These are phyloP conservation scores for Sphecodes monilicornis DNA, from an alignment of 2,888 invertebrate genomes.

Conservation along the genomic window DNA sequence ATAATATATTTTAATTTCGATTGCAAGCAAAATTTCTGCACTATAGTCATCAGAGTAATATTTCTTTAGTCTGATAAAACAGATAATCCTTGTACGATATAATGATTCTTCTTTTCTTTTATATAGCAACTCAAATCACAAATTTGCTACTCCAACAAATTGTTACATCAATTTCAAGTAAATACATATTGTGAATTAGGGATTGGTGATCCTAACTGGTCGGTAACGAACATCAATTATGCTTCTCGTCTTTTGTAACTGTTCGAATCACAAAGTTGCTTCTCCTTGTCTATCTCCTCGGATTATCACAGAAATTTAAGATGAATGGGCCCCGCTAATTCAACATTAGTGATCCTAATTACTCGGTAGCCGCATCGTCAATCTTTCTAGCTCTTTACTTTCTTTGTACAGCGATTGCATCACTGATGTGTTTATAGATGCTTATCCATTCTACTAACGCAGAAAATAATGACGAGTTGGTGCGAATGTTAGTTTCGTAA, in stretches of 20 bases:
- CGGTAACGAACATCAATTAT: too few relatives aligned
- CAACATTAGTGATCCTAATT: not conserved
- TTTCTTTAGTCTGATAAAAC: too few relatives aligned
- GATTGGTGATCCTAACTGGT: too few relatives aligned
- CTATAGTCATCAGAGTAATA: too few relatives aligned
- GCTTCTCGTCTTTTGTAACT: not conserved
- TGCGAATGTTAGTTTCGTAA: constrained; percentile 27
- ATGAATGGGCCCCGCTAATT: not conserved
- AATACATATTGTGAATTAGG: not conserved
- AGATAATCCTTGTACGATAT: too few relatives aligned
- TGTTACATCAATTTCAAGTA: not conserved
- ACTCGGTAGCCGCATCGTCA: not conserved
- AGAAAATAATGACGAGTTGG: constrained; percentile 24
- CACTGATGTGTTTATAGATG: constrained; percentile 12
- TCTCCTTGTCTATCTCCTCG: not conserved
- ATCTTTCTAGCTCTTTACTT: not conserved
- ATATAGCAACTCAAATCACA: too few relatives aligned
- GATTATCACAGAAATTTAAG: not conserved
- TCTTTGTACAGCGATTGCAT: not conserved
- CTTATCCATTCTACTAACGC: constrained; percentile 14
- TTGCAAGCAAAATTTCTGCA: too few relatives aligned
- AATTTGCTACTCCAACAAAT: not conserved
- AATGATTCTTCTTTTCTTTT: too few relatives aligned
- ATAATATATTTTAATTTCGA: too few relatives aligned
- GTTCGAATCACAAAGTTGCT: not conserved